Base-by-base conservation (phyloP, 2,797 vertebrate species). In the Pseudochaenichthys georgianus region DNA sequence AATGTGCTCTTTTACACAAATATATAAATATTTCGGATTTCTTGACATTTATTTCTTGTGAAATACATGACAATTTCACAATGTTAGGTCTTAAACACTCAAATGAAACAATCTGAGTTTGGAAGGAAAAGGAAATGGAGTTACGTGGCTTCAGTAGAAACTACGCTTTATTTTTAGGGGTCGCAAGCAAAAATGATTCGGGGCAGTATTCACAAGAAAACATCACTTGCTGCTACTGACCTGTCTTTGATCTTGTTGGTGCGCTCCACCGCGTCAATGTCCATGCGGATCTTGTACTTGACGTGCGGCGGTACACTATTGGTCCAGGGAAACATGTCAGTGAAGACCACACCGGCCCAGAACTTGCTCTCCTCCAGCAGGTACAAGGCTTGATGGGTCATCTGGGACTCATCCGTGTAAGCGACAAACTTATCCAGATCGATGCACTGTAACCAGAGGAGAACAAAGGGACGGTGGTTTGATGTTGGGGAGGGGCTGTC, bases 211-310 rank as follows among this genome's bases (percentile, higher is more conserved):
- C 0, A 38, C 34, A 3, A 8, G 0, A 34, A 92, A 61, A 17
- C 54, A 52, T 95, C 94, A 79, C 92, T 87, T 77, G 90, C 19
- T 60, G 21, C 52, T 5, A 50, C 75, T 86, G 61, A 99, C 98
- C 97, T 97, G 94, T 99, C 97, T 93, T 97, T 98, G 86, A 99
- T 96, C 92, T 99, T 98, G 85, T 98, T 98, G 81, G 97, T 99
- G 61, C 97, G 97, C 88, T 99, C 97, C 84, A 98, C 97, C 2
- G 95, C 93, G 1, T 99, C 98, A 11, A 98, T 98, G 88, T 99
- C 97, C 97, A 98, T 98, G 60, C 96, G 96, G 86, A 99, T 98
- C 93, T 99, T 98, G 85, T 97, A 99, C 77, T 95, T 96, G 88
- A 99, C 94, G 0, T 98, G 96, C 1, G 88, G 77, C 0, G 96